Evolutionary conservation across 2,113 vertebrate genomes (phyloP).

Genomic region (Percopsis transmontana): DNA sequence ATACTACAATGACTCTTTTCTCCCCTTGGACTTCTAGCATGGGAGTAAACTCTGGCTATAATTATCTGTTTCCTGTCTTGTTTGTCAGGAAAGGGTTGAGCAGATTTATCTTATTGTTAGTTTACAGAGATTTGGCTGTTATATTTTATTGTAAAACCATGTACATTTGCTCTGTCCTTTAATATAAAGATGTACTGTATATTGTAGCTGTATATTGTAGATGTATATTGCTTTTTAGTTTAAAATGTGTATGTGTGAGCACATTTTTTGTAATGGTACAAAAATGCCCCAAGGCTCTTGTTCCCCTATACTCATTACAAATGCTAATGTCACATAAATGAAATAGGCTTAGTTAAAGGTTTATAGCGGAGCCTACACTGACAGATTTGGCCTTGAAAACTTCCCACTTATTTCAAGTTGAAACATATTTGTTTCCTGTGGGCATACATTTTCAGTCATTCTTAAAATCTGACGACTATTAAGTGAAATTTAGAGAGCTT

Average conservation of each 20-base stretch:
- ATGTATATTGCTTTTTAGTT: conserved; percentile 38
- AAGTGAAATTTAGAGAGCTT: conserved; percentile 41
- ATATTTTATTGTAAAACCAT: conserved; percentile 37
- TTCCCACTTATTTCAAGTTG: conserved; percentile 71
- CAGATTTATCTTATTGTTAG: conserved; percentile 39
- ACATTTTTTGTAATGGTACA: conserved; percentile 45
- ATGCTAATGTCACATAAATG: conserved; percentile 79
- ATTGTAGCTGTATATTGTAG: conserved; percentile 53
- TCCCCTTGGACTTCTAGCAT: conserved; percentile 15
- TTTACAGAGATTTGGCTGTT: conserved; percentile 42
- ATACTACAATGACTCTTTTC: conserved; percentile 3
- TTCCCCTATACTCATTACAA: conserved; percentile 67
- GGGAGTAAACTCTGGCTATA: conserved; percentile 39
- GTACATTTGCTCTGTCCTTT: conserved; percentile 8
- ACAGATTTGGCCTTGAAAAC: conserved; percentile 70
- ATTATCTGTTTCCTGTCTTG: conserved; percentile 49
- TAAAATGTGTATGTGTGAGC: neutral
- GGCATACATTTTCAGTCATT: conserved; percentile 49
- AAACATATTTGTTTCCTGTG: conserved; percentile 53
- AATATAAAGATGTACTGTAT: no score
- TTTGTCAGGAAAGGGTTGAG: conserved; percentile 49
- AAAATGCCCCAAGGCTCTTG: conserved; percentile 66
- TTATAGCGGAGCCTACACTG: conserved; percentile 68
- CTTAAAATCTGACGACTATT: conserved; percentile 31
- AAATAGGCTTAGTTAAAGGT: conserved; percentile 74